Evolutionary conservation across 1,140 invertebrate species (phyloP).

Genomic region (Diplogasteroides magnus): DNA sequence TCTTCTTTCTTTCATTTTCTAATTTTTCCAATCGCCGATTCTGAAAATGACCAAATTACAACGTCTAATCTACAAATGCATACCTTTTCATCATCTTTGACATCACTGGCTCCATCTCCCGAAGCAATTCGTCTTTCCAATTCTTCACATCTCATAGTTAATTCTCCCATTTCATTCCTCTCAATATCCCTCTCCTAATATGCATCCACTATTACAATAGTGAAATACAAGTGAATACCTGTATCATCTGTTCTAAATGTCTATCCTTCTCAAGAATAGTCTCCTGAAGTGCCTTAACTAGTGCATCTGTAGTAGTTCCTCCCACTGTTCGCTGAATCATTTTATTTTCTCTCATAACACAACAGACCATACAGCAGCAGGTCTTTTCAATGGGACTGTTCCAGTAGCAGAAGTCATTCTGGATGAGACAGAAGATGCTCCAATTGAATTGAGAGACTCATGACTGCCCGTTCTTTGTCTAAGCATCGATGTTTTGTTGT

Average conservation of each 20-base stretch:
- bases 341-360: background rate
- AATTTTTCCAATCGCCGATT: conserved; percentile 20
- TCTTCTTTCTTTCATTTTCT: conserved; percentile 1
- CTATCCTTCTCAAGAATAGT: conserved; percentile 8
- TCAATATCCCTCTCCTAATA: background rate
- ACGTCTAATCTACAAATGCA: background rate
- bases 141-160: background rate
- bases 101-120: background rate
- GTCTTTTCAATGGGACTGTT: conserved; percentile 1
- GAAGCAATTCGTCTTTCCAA: background rate
- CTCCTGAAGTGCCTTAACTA: conserved; percentile 5
- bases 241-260: conserved; percentile 16
- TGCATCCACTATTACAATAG: background rate
- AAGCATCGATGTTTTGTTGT: conserved; percentile 22
- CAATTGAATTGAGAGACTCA: conserved; percentile 74
- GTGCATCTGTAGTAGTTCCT: no score
- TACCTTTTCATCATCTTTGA: conserved; percentile 13
- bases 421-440: conserved; percentile 21
- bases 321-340: background rate
- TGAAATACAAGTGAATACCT: background rate
- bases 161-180: background rate
- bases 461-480: conserved; percentile 61
- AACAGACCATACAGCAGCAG: no score
- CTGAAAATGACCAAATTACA: conserved; percentile 25
- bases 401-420: conserved; percentile 4